Evolutionary conservation across 2,113 vertebrate genomes (phyloP).

Genomic region (Sterna hirundo): DNA sequence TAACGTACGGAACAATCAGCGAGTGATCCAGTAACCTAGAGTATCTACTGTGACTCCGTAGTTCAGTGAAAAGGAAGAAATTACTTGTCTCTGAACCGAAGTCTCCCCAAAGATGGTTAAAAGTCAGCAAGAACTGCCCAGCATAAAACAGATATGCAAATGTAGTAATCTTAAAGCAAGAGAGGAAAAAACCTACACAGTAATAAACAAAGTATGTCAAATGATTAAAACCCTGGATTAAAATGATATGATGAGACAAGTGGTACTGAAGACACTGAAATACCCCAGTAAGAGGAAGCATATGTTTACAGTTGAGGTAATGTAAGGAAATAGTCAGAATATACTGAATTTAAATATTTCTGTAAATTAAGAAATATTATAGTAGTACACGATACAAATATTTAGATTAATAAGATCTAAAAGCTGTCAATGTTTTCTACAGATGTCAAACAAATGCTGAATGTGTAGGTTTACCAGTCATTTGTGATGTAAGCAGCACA

Average conservation of each 20-base stretch:
- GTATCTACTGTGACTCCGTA: background rate
- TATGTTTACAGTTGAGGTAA: background rate
- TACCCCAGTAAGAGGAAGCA: rapidly evolving
- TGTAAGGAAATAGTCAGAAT: background rate
- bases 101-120: background rate
- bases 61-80: background rate
- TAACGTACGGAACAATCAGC: background rate
- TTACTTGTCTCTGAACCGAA: background rate
- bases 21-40: background rate
- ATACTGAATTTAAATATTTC: background rate
- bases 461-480: background rate
- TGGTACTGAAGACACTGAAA: background rate
- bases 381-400: background rate
- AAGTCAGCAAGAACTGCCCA: background rate
- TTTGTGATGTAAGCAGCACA: background rate
- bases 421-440: background rate
- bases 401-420: background rate
- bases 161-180: background rate
- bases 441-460: background rate
- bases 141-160: background rate
- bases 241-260: background rate
- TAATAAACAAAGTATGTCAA: background rate
- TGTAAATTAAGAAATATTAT: background rate
- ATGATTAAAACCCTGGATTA: background rate
- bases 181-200: background rate